Conservation (phyloP, 2,797 vertebrate species). For the Philypnodon macrostomus region DNA sequence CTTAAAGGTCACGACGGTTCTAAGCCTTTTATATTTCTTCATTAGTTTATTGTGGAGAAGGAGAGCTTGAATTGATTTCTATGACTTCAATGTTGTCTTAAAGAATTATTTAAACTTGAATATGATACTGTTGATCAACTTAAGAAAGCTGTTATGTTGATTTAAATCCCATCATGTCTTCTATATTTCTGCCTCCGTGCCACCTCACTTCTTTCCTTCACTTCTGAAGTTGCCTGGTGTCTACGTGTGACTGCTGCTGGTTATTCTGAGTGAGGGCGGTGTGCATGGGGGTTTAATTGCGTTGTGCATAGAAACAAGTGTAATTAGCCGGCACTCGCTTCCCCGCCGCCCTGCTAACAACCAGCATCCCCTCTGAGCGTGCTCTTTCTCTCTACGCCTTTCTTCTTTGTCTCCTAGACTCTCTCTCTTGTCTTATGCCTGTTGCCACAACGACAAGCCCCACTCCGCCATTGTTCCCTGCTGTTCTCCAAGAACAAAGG, state of each 20-base stretch:
- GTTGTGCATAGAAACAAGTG: slow-evolving; percentile 74
- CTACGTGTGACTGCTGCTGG: slow-evolving; percentile 44
- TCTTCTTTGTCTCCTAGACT: slow-evolving; percentile 64
- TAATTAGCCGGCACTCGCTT: slow-evolving; percentile 75
- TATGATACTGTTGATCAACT: slow-evolving; percentile 50
- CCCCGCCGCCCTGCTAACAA: slow-evolving; percentile 74
- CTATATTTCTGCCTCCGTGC: slow-evolving; percentile 30
- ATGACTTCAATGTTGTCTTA: background rate
- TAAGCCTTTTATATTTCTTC: background rate
- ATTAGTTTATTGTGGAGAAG: slow-evolving; percentile 14
- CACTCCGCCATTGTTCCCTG: slow-evolving; percentile 73
- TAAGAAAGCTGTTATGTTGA: slow-evolving; percentile 52
- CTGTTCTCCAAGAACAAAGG: slow-evolving; percentile 79
- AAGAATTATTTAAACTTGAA: slow-evolving; percentile 27
- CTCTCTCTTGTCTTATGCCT: slow-evolving; percentile 64
- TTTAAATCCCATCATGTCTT: slow-evolving; percentile 55
- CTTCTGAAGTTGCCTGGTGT: slow-evolving; percentile 54
- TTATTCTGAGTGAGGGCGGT: slow-evolving; percentile 61
- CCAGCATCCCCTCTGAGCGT: slow-evolving; percentile 71
- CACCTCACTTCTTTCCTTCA: slow-evolving; percentile 50
- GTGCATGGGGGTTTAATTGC: slow-evolving; percentile 73
- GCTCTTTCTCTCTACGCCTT: slow-evolving; percentile 61
- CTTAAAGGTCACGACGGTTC: too few species aligned
- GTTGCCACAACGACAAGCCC: slow-evolving; percentile 74
- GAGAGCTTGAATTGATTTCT: slow-evolving; percentile 4